Evolutionary conservation across 2,888 invertebrate species (phyloP).

Genomic region (Chaitophorus viminalis): DNA sequence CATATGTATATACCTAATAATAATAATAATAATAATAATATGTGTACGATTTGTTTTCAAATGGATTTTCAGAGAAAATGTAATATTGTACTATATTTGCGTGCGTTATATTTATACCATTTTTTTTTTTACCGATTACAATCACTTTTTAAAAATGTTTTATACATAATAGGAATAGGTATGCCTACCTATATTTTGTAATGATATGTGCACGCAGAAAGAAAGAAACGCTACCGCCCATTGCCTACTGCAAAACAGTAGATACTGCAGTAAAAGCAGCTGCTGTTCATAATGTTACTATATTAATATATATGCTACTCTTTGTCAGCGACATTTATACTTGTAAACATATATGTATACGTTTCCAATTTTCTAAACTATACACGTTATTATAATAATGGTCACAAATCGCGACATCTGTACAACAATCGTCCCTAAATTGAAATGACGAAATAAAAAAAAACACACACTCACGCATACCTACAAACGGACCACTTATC

Average conservation of each 20-base stretch:
- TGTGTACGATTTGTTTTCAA: neutral
- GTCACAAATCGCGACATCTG: conserved; percentile 51
- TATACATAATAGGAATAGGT: neutral
- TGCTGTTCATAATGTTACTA: conserved; percentile 1
- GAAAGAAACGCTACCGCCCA: neutral
- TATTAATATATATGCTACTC: neutral
- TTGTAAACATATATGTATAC: neutral
- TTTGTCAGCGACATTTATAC: neutral
- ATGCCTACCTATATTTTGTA: neutral
- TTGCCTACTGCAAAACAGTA: neutral
- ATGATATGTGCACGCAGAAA: neutral
- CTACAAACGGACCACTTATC: conserved; percentile 8
- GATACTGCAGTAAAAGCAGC: conserved; percentile 39
- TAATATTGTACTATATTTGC: neutral
- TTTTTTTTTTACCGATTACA: conserved; percentile 34
- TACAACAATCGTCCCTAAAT: conserved; percentile 52
- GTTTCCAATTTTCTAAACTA: conserved; percentile 40
- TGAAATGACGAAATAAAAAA: conserved; percentile 38
- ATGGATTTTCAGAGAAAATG: neutral
- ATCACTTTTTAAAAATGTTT: neutral
- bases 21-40: too few relatives aligned
- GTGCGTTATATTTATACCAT: neutral
- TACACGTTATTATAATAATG: conserved; percentile 3
- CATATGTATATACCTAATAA: neutral
- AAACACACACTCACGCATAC: neutral